Evolutionary conservation across 2,888 invertebrate species (phyloP), one percentile per base, ranked within the genome.

Genomic region (Sphaerophoria rueppellii): DNA sequence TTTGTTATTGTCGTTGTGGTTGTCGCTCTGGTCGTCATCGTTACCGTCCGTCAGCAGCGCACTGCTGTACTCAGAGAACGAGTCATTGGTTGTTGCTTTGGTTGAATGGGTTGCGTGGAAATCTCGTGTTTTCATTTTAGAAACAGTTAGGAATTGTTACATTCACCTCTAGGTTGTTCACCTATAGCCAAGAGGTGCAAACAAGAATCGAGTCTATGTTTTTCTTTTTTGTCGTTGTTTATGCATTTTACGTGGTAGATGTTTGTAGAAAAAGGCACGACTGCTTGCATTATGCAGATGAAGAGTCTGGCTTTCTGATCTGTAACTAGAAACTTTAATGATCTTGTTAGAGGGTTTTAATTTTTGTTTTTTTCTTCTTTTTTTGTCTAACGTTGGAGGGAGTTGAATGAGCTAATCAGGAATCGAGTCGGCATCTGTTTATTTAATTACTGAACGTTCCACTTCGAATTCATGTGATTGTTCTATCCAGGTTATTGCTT

Each of bases 131-230:
- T 82, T 79, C 70, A 12, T 69, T 74, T 46, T 43, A 50, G 52
- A 70, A 63, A 82, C 82, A 74, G 82, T 82, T 82, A 74, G 82
- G 52, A 73, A 78, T 78, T 78, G 78, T 52, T 77, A 70, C 78
- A 34, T 32, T 52, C 70, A 58, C 72, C 71, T 67, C 40, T 69
- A 82, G 82, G 82, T 78, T 79, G 60, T 54, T 79, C 73, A 82
- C 82, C 82, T 71, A 52, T 7, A 58, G 24, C 57, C 11, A 11
- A 72, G 63, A 43, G 37, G 11, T 34, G 48, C 14, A 46, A 48
- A 63, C 43, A 48, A 48, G 46, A 4, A 9, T 2, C 5, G 12
- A 9, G 9, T 24, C 24, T 24, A 43, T 43, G 60, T 24, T 24
- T 24, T 24, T 24, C 2, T 24, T 24, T 24, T 24, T 24, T 24